Percentiles rank a stretch among this genome's conserved stretches.
These are phyloP conservation scores for Megamerina dolium DNA, from an alignment of 2,888 invertebrate species.

Conservation along the genomic window DNA sequence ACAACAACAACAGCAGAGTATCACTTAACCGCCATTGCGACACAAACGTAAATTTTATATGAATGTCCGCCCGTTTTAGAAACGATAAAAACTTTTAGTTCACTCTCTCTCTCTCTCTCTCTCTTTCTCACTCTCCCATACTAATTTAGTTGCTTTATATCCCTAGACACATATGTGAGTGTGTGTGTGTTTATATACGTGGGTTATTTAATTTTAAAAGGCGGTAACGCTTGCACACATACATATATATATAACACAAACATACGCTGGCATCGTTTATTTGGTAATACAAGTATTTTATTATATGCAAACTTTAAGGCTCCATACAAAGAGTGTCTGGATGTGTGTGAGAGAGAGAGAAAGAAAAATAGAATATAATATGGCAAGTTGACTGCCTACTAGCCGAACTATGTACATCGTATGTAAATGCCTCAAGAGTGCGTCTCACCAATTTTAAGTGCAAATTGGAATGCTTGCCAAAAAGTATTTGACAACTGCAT, in stretches of 20 bases:
- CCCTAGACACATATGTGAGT: neutral
- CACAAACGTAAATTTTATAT: conserved; percentile 1
- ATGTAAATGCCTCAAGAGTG: too few relatives aligned
- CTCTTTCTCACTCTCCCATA: neutral
- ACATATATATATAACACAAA: neutral
- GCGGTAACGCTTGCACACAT: conserved; percentile 21
- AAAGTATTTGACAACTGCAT: conserved; percentile 5
- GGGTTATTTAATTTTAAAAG: conserved; percentile 41
- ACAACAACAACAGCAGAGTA: too few relatives aligned
- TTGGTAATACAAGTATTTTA: neutral
- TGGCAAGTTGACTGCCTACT: too few relatives aligned
- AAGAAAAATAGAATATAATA: too few relatives aligned
- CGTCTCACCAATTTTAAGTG: too few relatives aligned
- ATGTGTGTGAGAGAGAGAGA: too few relatives aligned
- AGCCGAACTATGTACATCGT: too few relatives aligned
- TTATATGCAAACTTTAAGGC: too few relatives aligned
- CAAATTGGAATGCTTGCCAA: conserved; percentile 15
- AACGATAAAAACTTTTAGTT: conserved; percentile 5
- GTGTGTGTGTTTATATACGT: conserved; percentile 4
- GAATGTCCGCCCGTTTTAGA: neutral
- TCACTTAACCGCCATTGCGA: conserved; percentile 1
- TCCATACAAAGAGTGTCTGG: too few relatives aligned
- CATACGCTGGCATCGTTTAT: neutral
- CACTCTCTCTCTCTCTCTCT: neutral
- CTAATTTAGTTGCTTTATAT: neutral